Evolutionary conservation across 2,113 vertebrate species (phyloP), one percentile per base, ranked within the genome.

Genomic region (Xyrauchen texanus): DNA sequence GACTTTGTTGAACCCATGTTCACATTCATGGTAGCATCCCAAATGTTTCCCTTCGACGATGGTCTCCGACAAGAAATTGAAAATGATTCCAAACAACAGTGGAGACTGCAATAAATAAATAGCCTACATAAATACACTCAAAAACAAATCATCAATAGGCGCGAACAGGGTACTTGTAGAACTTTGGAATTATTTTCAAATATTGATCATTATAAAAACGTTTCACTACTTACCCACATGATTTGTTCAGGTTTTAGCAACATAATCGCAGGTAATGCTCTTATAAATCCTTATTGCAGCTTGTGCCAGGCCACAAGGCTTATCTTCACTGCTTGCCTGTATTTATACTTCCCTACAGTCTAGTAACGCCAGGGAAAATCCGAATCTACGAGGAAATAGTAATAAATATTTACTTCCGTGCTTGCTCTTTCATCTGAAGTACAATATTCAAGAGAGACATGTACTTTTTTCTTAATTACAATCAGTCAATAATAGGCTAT

Each of bases 341-440:
- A 64, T 81, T 83, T 82, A 63, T 65, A 55, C 58, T 51, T 7
- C 68, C 76, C 74, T 68, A 49, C 21, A 81, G 21, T 34, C 21
- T 34, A 34, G 21, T 42, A n/a, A 21, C 9, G 49, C 61, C 47
- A 62, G 90, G 91, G 89, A 80, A 90, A 90, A 86, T 83, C 88
- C 88, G 44, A 64, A 7, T 42, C 75, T 79, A 88, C 62, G 87
- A 91, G 90, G 89, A 91, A 91, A 86, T 86, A 79, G 77, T 83
- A 87, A 85, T 3, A 3, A 46, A 71, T 71, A 76, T 78, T 81
- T 52, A 81, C 60, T 82, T 86, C 52, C 58, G 9, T 71, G 72
- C 86, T 89, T 88, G 87, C 87, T 86, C 83, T 85, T 86, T 77
- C 79, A 68, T 15, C 49, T 9, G 57, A 64, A 49, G 15, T 2